phyloP scores from a whole-genome alignment of 2,113 vertebrate genomes.

The Notothenia rossii region DNA sequence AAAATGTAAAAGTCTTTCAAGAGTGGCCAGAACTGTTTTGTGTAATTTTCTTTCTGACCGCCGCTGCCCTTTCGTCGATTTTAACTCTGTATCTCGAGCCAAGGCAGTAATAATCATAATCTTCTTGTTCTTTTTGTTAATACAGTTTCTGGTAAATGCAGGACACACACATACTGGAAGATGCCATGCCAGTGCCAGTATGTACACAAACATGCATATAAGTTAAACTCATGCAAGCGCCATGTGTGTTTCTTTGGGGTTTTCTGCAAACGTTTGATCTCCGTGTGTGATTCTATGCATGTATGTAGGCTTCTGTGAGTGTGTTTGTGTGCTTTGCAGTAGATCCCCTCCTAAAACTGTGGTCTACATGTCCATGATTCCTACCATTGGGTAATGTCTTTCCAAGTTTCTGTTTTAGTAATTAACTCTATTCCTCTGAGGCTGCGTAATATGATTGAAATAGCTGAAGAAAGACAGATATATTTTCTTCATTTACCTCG shows the following conservation, averaged over 20 bases:
- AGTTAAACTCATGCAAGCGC: slow-evolving; percentile 17
- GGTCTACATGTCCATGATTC: slow-evolving; percentile 66
- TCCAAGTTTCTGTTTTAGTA: slow-evolving; percentile 72
- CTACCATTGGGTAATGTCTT: slow-evolving; percentile 53
- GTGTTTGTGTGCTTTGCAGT: slow-evolving; percentile 33
- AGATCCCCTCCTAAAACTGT: slow-evolving; percentile 64
- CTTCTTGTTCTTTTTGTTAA: slow-evolving; percentile 70
- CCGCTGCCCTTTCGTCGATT: slow-evolving; percentile 62
- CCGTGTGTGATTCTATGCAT: slow-evolving; percentile 13
- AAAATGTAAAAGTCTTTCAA: slow-evolving; percentile 43
- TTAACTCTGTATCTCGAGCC: slow-evolving; percentile 42
- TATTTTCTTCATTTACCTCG: slow-evolving; percentile 52
- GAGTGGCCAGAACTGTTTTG: slow-evolving; percentile 56
- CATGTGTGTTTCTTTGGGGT: slow-evolving; percentile 27
- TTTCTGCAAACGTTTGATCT: slow-evolving; percentile 28
- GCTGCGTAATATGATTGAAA: slow-evolving; percentile 57
- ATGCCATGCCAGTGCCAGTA: slow-evolving; percentile 19
- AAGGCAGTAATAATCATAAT: slow-evolving; percentile 69
- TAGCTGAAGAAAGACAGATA: slow-evolving; percentile 65
- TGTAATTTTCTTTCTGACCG: slow-evolving; percentile 66
- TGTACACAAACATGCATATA: slow-evolving; percentile 6
- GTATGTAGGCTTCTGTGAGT: slow-evolving; percentile 19
- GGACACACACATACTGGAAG: slow-evolving; percentile 19
- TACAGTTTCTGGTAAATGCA: slow-evolving; percentile 72
- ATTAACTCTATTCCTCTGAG: slow-evolving; percentile 56